Evolutionary conservation across 1,140 invertebrate genomes (phyloP).

Genomic region (Heliothis subflexa): DNA sequence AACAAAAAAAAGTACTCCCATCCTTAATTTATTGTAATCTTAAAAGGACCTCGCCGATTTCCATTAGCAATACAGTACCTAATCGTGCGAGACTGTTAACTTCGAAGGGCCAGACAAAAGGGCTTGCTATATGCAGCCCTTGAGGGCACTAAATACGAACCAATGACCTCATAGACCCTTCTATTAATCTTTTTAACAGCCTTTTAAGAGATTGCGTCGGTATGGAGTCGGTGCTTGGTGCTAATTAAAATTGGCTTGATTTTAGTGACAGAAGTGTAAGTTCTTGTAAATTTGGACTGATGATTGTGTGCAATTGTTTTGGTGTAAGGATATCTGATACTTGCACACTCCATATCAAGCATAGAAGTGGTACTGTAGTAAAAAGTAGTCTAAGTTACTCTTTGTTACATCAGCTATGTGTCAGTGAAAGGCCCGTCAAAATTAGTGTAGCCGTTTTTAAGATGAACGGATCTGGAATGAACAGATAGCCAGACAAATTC

Average conservation of each 20-base stretch:
- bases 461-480: no score
- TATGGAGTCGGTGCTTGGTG: slow-evolving; percentile 40
- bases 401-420: no score
- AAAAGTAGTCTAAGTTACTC: no score
- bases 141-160: slow-evolving; percentile 62
- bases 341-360: no score
- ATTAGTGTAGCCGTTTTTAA: no score
- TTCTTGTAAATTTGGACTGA: neutral
- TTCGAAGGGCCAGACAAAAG: slow-evolving; percentile 29
- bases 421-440: no score
- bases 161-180: slow-evolving; percentile 60
- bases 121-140: slow-evolving; percentile 48
- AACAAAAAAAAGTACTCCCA: neutral
- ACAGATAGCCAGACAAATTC: no score
- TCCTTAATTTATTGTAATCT: slow-evolving; percentile 26
- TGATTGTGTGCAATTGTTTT: neutral
- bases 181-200: slow-evolving; percentile 70
- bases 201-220: slow-evolving; percentile 62
- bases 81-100: slow-evolving; percentile 43
- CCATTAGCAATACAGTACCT: slow-evolving; percentile 43
- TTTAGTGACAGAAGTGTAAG: slow-evolving; percentile 12
- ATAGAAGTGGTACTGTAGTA: no score
- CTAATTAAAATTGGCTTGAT: slow-evolving; percentile 64
- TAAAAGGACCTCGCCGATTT: slow-evolving; percentile 9
- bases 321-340: no score